Evolutionary conservation across 2,888 invertebrate genomes (phyloP), one percentile per base, ranked within the genome.

Genomic region (Eucera pruinosa): DNA sequence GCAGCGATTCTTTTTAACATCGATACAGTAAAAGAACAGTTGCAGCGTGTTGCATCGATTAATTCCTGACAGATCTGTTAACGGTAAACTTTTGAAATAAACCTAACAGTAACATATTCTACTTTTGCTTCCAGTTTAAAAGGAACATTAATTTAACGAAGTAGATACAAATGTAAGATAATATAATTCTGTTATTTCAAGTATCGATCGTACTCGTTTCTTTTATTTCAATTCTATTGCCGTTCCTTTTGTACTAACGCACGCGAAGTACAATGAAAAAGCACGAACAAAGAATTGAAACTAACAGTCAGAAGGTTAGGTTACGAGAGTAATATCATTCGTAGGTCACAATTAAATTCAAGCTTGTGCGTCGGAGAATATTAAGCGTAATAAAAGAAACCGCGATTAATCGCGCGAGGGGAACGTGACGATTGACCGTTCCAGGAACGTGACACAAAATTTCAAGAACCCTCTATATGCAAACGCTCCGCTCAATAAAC

Each of bases 371-470:
- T 58, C 33, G n/a, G 11, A 33, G 25, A 58, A 39, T 23, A 48
- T 55, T 41, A 23, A 62, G 13, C 3, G 4, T 0, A 2, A 9
- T 2, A 25, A 58, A 33, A 60, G 55, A 45, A 9, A 13, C 11
- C 9, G 15, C 30, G 61, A n/a, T 15, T 30, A 69, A 75, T 60
- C 39, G 15, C 27, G 39, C n/a, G n/a, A n/a, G 39, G 23, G 20
- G 23, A 73, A 78, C 78, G 69, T 65, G 78, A 57, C 65, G 61
- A 52, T 66, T n/a, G 25, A 65, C 36, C 45, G 52, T 58, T 23
- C 43, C 65, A 74, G 78, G 55, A 64, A 67, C 50, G 75, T 82
- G 39, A 9, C 45, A 45, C 41, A 66, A 25, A 30, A 7, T 11
- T 45, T 20, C 6, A 18, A 41, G 48, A 47, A 23, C 52, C 70